Percentiles rank a stretch among this genome's conserved stretches.
phyloP scores from a whole-genome alignment of 2,113 vertebrate genomes.

The Ciconia boyciana region DNA sequence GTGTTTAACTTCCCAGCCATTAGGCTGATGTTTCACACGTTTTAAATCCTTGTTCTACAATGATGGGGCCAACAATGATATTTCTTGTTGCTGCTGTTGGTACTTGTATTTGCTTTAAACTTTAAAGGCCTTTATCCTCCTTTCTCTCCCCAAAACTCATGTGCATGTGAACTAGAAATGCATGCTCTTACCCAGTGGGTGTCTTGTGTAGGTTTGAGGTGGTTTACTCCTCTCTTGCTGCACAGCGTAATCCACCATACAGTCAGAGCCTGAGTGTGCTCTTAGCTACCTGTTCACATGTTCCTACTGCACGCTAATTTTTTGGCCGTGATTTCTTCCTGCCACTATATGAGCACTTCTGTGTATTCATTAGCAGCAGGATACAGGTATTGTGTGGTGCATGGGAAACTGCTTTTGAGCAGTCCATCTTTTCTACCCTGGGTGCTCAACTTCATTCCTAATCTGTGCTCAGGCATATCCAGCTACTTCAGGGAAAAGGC shows the following conservation, averaged over 20 bases:
- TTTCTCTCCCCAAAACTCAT: not conserved
- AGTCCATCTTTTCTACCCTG: not conserved
- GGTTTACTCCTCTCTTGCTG: not conserved
- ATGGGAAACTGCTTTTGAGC: not conserved
- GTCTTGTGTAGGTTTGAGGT: not conserved
- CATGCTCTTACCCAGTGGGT: not conserved
- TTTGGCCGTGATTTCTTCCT: not conserved
- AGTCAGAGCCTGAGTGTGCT: not conserved
- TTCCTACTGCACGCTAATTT: not conserved
- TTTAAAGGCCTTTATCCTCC: not conserved
- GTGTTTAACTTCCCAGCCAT: not conserved
- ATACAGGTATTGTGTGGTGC: not conserved
- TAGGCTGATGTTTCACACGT: not conserved
- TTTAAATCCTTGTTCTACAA: not conserved
- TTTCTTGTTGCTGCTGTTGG: not conserved
- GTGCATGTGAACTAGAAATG: not conserved
- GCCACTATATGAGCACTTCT: not conserved
- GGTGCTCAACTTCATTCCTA: not conserved
- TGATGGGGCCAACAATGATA: not conserved
- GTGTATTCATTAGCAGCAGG: not conserved
- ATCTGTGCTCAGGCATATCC: rapidly evolving
- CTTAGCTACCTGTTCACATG: not conserved
- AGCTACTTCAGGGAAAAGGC: too few species aligned
- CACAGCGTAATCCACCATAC: not conserved
- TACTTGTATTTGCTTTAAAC: not conserved